These are phyloP conservation scores for Pteronotus mesoamericanus DNA, from an alignment of 2,797 vertebrate species.

Conservation along the genomic window DNA sequence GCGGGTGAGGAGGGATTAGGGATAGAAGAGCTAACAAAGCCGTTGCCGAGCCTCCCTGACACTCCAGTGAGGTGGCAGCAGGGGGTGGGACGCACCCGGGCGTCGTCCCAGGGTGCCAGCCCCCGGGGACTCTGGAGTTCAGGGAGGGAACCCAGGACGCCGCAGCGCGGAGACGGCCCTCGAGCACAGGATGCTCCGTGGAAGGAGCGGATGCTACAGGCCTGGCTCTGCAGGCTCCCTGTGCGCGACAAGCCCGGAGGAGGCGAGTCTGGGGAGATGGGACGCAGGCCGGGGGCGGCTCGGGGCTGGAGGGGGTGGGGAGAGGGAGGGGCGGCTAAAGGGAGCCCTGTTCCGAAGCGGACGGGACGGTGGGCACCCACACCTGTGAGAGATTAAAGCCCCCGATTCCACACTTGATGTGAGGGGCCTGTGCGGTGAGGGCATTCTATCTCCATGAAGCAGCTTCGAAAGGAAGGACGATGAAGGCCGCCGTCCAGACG, in stretches of 20 bases:
- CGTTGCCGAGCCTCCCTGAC: fast-evolving
- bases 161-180: fast-evolving
- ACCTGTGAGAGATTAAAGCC: neutral
- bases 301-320: fast-evolving
- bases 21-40: neutral
- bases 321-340: fast-evolving
- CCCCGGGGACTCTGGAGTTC: neutral
- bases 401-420: neutral
- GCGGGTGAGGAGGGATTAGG: fast-evolving
- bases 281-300: neutral
- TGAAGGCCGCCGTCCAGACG: neutral
- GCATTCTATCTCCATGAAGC: neutral
- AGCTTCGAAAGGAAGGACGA: neutral
- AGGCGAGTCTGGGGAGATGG: neutral
- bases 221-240: fast-evolving
- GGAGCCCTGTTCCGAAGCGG: neutral
- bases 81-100: neutral
- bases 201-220: fast-evolving
- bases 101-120: fast-evolving
- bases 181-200: fast-evolving
- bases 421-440: fast-evolving
- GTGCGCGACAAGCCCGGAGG: neutral
- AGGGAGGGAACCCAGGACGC: neutral
- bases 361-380: fast-evolving
- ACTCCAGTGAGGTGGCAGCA: neutral